A percentile compares a stretch with the other conserved stretches of the same genome.
Evolutionary conservation across 2,888 invertebrate species (phyloP).

Genomic region (Mythimna pallens): DNA sequence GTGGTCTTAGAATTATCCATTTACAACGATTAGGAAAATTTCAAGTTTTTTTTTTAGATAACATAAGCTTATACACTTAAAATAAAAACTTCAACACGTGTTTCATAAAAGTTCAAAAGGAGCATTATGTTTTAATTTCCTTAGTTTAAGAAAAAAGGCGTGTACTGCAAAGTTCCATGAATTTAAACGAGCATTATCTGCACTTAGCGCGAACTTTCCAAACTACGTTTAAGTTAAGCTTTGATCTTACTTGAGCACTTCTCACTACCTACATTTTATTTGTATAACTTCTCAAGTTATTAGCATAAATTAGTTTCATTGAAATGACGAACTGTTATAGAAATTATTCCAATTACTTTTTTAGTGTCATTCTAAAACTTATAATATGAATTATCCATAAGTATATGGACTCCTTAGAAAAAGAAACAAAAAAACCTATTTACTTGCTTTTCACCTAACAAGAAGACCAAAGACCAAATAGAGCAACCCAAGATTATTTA

Average conservation of each 20-base stretch:
- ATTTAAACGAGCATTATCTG: constrained; percentile 55
- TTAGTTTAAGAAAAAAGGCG: constrained; percentile 20
- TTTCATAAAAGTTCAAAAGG: not conserved
- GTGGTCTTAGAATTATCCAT: no score
- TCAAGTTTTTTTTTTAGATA: no score
- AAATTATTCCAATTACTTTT: not conserved
- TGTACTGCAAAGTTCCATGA: constrained; percentile 46
- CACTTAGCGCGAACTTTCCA: constrained; percentile 29
- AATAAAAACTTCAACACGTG: not conserved
- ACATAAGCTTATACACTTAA: not conserved
- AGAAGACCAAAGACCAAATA: no score
- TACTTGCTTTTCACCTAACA: no score
- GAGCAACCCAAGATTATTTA: no score
- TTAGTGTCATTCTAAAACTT: not conserved
- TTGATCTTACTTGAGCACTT: constrained; percentile 21
- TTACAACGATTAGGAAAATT: no score
- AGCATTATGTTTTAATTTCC: not conserved
- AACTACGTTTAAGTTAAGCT: constrained; percentile 24
- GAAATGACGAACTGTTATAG: not conserved
- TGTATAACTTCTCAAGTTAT: constrained; percentile 1
- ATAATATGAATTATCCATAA: no score
- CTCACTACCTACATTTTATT: constrained; percentile 34
- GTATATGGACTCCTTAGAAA: no score
- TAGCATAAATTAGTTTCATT: constrained; percentile 22
- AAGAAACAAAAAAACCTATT: no score